These are phyloP conservation scores for Carassius gibelio DNA, from an alignment of 2,113 vertebrate genomes.

Conservation along the genomic window DNA sequence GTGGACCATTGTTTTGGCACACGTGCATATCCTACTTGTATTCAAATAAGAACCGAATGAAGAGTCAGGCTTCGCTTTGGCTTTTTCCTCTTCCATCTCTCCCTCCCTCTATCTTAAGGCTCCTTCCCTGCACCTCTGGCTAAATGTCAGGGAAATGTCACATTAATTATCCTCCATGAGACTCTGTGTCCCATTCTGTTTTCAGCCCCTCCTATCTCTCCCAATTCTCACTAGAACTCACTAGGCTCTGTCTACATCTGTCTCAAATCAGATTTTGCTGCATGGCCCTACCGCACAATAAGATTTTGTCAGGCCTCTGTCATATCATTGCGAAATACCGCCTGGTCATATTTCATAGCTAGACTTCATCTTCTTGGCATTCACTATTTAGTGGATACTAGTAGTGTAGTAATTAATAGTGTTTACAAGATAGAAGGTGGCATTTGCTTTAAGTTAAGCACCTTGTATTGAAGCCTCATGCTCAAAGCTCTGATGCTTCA, in stretches of 20 bases:
- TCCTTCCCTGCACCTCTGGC: constrained; percentile 67
- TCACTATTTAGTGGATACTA: constrained; percentile 27
- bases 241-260: constrained; percentile 59
- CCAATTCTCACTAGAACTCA: constrained; percentile 58
- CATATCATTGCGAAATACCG: constrained; percentile 47
- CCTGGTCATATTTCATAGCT: constrained; percentile 46
- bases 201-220: constrained; percentile 46
- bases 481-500: neutral
- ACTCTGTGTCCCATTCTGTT: constrained; percentile 62
- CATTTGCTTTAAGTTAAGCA: constrained; percentile 2
- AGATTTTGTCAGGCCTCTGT: constrained; percentile 64
- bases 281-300: constrained; percentile 66
- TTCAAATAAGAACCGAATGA: neutral
- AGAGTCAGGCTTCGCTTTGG: neutral
- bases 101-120: constrained; percentile 60
- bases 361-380: constrained; percentile 35
- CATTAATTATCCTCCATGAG: constrained; percentile 79
- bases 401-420: neutral
- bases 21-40: neutral
- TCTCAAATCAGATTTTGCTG: constrained; percentile 71
- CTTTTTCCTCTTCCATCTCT: constrained; percentile 48
- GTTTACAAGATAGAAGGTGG: neutral
- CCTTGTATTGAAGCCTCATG: neutral
- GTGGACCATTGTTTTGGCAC: neutral
- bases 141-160: constrained; percentile 84